Base-by-base conservation (phyloP, 2,888 invertebrate species). In the Bombylius discolor region DNA sequence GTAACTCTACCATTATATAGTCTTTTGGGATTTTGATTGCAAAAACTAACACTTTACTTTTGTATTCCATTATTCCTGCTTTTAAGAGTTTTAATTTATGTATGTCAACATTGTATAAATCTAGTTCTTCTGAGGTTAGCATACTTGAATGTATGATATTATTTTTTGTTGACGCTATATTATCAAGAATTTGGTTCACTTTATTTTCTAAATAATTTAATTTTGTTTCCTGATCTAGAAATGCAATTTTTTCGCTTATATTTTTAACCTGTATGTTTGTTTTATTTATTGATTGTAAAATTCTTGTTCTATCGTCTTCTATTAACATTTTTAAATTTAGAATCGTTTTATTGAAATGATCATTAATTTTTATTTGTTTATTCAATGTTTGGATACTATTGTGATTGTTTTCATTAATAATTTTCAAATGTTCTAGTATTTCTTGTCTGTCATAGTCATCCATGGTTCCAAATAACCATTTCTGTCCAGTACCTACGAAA, bases 111-210 rank as follows among this genome's bases (percentile, higher is more conserved):
- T 56, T 48, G 49, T 56, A 56, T 39, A 7, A 23, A 4, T 56
- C 52, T 49, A 49, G 49, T 36, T 56, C 49, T 49, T 58, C 51
- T 49, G 51, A 32, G 13, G 56, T 58, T 49, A 45, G 34, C 52
- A 58, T 54, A 54, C 54, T 58, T 23, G 58, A 51, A 34, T 58
- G 54, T 39, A 56, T 52, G 23, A 58, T 9, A 42, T 58, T 54
- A 4, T 56, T 56, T 49, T 51, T 51, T 5, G 51, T 44, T 45
- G 51, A n/a, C 31, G 45, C 12, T 8, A 58, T 51, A 31, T 55
- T 56, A 14, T 58, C 49, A 3, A 56, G 42, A 49, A 58, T 56
- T 58, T 59, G 56, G 31, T 58, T 56, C n/a, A 58, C 45, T 58
- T 46, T 55, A 44, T 58, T 58, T 53, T 57, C 52, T 36, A 53